phyloP scores from a whole-genome alignment of 2,797 vertebrate genomes.

The Spatula clypeata region DNA sequence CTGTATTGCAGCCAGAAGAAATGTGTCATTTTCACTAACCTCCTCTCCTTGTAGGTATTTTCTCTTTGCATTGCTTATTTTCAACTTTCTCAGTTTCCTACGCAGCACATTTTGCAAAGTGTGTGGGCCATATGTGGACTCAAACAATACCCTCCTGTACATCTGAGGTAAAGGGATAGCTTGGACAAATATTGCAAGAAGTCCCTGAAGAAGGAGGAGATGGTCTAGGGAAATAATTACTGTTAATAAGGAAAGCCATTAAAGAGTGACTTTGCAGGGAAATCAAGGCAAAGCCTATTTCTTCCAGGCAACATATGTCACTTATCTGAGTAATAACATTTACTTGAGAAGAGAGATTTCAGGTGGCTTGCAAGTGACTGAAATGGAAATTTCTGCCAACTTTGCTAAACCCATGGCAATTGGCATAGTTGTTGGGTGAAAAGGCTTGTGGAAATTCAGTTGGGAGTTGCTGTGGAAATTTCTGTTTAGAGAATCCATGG shows the following conservation, averaged over 20 bases:
- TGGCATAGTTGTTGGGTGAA: rapidly evolving
- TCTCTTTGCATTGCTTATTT: background rate
- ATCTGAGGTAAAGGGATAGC: background rate
- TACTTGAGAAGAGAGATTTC: background rate
- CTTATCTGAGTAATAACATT: background rate
- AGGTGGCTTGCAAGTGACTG: background rate
- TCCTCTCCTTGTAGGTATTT: background rate
- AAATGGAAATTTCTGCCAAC: background rate
- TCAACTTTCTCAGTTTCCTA: background rate
- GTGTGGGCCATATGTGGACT: background rate
- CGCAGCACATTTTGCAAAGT: background rate
- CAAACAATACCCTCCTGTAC: background rate
- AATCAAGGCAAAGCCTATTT: background rate
- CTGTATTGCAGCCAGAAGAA: background rate
- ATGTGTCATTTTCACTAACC: background rate
- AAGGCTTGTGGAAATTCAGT: background rate
- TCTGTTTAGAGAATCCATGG: background rate
- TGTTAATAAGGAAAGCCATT: background rate
- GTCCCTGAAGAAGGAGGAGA: background rate
- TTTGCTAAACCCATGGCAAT: background rate
- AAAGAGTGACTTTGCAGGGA: background rate
- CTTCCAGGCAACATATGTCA: background rate
- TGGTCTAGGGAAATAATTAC: background rate
- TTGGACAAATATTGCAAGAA: background rate
- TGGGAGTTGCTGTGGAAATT: background rate